Evolutionary conservation across 2,113 vertebrate genomes (phyloP).

Genomic region (Alligator sinensis): DNA sequence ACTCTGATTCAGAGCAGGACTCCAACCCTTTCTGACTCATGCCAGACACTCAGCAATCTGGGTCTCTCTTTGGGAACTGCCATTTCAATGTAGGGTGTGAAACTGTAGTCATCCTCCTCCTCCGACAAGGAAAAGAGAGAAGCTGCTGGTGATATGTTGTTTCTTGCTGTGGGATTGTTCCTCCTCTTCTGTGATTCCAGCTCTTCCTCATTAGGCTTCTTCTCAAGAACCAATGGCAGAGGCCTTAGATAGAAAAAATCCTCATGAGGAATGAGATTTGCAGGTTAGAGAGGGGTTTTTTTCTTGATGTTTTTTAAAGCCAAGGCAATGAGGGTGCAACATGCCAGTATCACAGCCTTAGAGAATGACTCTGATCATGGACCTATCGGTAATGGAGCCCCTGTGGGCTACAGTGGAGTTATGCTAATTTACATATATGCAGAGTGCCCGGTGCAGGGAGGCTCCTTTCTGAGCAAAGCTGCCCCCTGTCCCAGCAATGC

Average conservation of each 20-base stretch:
- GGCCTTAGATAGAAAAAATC: constrained; percentile 24
- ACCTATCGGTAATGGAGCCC: not conserved
- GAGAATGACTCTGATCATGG: no score
- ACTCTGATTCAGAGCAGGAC: not conserved
- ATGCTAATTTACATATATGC: not conserved
- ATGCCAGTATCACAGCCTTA: no score
- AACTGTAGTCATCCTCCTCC: constrained; percentile 4
- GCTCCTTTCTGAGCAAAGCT: not conserved
- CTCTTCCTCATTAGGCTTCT: not conserved
- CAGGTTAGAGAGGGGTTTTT: not conserved
- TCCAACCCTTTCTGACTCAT: not conserved
- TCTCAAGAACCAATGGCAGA: not conserved
- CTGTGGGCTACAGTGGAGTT: not conserved
- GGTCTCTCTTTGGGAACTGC: not conserved
- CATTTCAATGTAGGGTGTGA: not conserved
- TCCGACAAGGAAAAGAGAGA: not conserved
- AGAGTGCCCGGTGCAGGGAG: not conserved
- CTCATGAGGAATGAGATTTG: not conserved
- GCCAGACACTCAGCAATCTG: not conserved
- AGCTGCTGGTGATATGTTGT: not conserved
- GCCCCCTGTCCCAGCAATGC: no score
- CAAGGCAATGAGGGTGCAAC: not conserved
- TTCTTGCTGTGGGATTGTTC: not conserved
- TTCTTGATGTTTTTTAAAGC: not conserved
- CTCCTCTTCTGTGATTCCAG: not conserved